Conservation (phyloP, 2,888 invertebrate genomes). For the Eurytoma californica region DNA sequence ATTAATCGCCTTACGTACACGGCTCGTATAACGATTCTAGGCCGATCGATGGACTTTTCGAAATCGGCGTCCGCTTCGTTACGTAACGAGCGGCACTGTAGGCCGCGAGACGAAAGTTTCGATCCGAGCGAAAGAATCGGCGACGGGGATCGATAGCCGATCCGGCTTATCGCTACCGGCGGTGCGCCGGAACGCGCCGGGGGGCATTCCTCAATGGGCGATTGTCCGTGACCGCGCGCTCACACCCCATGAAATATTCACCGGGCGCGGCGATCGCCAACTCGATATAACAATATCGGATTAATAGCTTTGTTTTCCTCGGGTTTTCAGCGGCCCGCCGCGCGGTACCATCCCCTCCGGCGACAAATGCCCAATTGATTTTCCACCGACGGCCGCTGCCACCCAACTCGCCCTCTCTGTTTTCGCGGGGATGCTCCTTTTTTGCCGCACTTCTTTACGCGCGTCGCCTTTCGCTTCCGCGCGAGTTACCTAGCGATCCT, state of each 20-base stretch:
- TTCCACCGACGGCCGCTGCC: background rate
- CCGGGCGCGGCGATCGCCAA: slow-evolving; percentile 58
- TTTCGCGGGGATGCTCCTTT: no score
- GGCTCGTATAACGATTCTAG: no score
- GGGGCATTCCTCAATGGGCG: slow-evolving; percentile 10
- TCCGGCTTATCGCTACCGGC: slow-evolving; percentile 9
- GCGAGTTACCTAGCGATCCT: no score
- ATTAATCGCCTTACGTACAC: no score
- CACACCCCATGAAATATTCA: slow-evolving; percentile 61
- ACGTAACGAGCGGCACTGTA: no score
- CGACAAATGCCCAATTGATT: slow-evolving; percentile 28
- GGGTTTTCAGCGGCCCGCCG: slow-evolving; percentile 8
- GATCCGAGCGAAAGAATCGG: no score
- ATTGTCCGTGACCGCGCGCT: slow-evolving; percentile 1
- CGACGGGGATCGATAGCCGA: slow-evolving; percentile 10
- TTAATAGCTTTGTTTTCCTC: slow-evolving; percentile 68
- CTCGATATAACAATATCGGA: slow-evolving; percentile 67
- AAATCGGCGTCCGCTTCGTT: no score
- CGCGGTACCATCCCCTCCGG: background rate
- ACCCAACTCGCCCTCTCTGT: background rate
- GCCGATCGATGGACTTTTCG: no score
- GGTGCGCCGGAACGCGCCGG: background rate
- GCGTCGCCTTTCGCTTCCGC: background rate
- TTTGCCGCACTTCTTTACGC: no score
- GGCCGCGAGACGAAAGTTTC: no score